phyloP scores from a whole-genome alignment of 2,113 vertebrate species.

The Cisticola juncidis region DNA sequence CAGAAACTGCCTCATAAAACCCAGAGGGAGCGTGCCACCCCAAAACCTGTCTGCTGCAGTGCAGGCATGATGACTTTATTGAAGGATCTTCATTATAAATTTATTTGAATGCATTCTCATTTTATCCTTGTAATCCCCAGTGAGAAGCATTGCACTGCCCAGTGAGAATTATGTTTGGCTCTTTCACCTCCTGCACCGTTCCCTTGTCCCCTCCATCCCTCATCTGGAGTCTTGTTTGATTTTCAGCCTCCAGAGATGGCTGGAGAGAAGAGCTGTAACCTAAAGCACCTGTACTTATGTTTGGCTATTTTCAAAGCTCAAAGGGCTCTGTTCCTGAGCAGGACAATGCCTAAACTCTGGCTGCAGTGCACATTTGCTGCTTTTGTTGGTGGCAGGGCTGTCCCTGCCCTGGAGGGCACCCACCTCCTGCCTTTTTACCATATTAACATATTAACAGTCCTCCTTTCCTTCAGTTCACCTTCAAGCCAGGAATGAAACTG shows the following conservation, averaged over 20 bases:
- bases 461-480: not conserved
- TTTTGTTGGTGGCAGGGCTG: fast-evolving
- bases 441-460: not conserved
- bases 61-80: not conserved
- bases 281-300: not conserved
- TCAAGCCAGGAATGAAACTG: fast-evolving
- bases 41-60: not conserved
- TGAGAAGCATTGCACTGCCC: not conserved
- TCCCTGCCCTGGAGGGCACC: fast-evolving
- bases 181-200: not conserved
- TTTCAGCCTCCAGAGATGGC: not conserved
- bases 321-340: not conserved
- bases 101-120: not conserved
- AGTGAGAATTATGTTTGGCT: not conserved
- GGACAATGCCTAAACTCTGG: not conserved
- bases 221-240: not conserved
- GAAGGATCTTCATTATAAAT: not conserved
- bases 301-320: not conserved
- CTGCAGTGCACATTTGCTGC: not conserved
- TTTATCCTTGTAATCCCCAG: not conserved
- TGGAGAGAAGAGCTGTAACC: not conserved
- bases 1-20: not conserved
- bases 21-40: not conserved
- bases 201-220: not conserved
- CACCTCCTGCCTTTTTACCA: not conserved